Conservation (phyloP, 2,888 invertebrate species). For the Tachina lurida region DNA sequence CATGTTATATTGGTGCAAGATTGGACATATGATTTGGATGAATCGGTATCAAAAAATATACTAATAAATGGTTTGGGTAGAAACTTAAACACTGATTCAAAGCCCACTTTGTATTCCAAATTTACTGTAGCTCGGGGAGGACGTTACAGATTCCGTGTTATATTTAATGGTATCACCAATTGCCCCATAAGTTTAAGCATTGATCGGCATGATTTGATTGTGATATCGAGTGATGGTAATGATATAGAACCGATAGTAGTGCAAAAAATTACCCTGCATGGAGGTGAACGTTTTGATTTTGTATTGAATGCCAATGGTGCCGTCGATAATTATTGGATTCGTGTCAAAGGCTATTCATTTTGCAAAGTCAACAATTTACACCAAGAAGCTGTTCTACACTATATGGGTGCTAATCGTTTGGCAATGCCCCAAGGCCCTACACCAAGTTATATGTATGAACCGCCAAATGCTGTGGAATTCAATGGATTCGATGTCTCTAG, state of each 20-base stretch:
- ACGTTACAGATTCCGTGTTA: conserved; percentile 80
- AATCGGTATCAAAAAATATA: conserved; percentile 76
- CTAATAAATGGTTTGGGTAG: conserved; percentile 79
- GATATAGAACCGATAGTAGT: conserved; percentile 79
- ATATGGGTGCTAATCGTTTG: conserved; percentile 75
- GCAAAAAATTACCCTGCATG: conserved; percentile 77
- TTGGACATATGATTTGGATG: conserved; percentile 78
- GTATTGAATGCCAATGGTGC: conserved; percentile 78
- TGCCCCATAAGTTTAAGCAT: conserved; percentile 79
- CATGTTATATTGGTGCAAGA: conserved; percentile 79
- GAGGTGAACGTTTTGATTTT: conserved; percentile 80
- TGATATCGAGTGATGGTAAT: conserved; percentile 79
- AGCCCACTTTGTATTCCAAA: conserved; percentile 76
- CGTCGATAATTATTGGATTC: conserved; percentile 79
- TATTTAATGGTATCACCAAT: conserved; percentile 79
- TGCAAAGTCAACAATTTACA: conserved; percentile 76
- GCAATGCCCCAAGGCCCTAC: conserved; percentile 72
- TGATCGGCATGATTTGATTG: conserved; percentile 77
- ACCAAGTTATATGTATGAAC: conserved; percentile 76
- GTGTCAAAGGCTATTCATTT: conserved; percentile 79
- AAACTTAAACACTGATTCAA: conserved; percentile 70
- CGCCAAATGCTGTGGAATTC: conserved; percentile 74
- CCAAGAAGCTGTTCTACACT: conserved; percentile 79
- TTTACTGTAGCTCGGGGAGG: conserved; percentile 77
- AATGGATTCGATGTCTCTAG: conserved; percentile 77